These are phyloP conservation scores for Magallana gigas DNA, from an alignment of 1,140 invertebrate genomes.

Conservation along the genomic window DNA sequence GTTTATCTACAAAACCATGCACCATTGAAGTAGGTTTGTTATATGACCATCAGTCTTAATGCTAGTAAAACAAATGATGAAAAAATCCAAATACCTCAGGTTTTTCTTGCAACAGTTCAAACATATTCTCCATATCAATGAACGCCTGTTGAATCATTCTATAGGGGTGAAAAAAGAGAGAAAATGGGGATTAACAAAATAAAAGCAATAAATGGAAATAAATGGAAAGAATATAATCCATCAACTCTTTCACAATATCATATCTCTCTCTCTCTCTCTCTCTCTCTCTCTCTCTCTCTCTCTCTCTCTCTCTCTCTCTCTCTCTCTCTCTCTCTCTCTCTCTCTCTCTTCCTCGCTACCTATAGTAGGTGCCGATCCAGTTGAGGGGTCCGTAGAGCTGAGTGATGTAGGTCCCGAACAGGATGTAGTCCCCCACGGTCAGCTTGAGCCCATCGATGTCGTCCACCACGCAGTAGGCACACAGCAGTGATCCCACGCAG, in stretches of 20 bases:
- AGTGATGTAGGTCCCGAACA: slow-evolving; percentile 95
- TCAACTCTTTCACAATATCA: too few species aligned
- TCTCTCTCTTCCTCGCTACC: slow-evolving; percentile 80
- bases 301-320: too few species aligned
- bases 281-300: too few species aligned
- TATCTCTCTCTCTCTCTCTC: too few species aligned
- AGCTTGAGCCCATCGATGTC: slow-evolving; percentile 79
- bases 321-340: too few species aligned
- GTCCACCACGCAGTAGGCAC: slow-evolving; percentile 85
- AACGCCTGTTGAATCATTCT: slow-evolving; percentile 98
- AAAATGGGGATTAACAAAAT: too few species aligned
- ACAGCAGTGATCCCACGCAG: slow-evolving; percentile 91
- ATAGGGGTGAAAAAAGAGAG: slow-evolving; percentile 52
- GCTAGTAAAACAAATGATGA: neutral
- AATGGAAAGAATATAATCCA: too few species aligned
- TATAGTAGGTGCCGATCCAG: slow-evolving; percentile 98
- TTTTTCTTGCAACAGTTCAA: slow-evolving; percentile 92
- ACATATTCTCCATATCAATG: slow-evolving; percentile 99
- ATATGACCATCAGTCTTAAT: neutral
- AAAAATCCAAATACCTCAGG: slow-evolving; percentile 85
- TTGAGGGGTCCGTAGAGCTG: slow-evolving; percentile 96
- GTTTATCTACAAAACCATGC: neutral
- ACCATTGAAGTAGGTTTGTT: neutral
- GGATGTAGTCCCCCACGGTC: slow-evolving; percentile 94
- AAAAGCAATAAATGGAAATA: too few species aligned